Percentiles rank a stretch among this genome's conserved stretches.
phyloP scores from a whole-genome alignment of 2,113 vertebrate species.

The Capreolus pygargus region DNA sequence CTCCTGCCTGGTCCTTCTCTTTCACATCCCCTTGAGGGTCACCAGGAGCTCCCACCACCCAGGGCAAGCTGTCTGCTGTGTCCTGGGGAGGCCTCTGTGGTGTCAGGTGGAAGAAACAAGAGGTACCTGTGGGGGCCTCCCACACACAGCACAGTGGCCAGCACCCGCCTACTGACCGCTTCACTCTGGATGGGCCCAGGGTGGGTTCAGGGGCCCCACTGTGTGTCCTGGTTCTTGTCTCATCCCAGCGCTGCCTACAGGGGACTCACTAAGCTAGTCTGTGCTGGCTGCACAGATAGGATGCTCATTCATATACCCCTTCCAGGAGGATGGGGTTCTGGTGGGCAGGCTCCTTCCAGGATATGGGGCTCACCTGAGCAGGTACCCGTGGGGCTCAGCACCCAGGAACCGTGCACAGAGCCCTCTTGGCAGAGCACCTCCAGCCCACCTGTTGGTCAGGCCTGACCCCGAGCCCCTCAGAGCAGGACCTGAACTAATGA shows the following conservation, averaged over 20 bases:
- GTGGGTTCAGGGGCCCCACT: neutral
- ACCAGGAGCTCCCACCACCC: neutral
- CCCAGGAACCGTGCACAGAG: neutral
- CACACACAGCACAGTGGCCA: neutral
- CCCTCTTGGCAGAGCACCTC: neutral
- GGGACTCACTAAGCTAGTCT: neutral
- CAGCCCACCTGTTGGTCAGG: neutral
- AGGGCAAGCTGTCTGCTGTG: neutral
- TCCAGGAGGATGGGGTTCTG: neutral
- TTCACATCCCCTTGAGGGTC: neutral
- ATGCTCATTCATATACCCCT: neutral
- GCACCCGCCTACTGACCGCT: neutral
- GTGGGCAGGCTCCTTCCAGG: neutral
- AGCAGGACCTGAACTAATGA: neutral
- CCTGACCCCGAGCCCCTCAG: neutral
- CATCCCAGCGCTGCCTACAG: neutral
- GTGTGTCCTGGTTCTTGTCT: neutral
- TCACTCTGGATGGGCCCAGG: neutral
- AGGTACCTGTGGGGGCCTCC: neutral
- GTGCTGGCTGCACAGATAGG: neutral
- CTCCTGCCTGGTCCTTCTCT: neutral
- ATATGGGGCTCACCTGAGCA: neutral
- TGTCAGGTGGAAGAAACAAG: neutral
- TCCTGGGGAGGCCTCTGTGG: neutral
- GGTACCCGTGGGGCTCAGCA: neutral